These are phyloP conservation scores for Pheosia tremula DNA, from an alignment of 2,888 invertebrate species.

Conservation along the genomic window DNA sequence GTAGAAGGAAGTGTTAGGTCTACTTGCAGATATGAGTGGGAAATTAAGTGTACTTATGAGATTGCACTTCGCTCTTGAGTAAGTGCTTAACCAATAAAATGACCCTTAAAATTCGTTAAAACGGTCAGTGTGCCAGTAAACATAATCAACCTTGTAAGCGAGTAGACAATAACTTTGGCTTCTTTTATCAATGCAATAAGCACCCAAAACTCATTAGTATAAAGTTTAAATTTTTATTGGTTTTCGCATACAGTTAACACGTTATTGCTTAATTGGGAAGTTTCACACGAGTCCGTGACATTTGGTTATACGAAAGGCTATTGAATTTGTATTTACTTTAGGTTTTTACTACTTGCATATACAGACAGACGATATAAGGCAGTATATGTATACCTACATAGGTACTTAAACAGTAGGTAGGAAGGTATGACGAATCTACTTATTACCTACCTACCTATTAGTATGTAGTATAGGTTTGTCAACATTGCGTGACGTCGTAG, in stretches of 20 bases:
- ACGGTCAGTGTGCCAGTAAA: background rate
- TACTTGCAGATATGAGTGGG: too few relatives aligned
- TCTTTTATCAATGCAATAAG: background rate
- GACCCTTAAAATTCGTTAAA: background rate
- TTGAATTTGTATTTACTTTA: background rate
- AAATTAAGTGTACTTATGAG: too few relatives aligned
- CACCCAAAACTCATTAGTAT: background rate
- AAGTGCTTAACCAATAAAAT: background rate
- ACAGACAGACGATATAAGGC: too few relatives aligned
- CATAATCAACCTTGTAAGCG: background rate
- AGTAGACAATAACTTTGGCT: background rate
- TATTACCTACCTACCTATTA: too few relatives aligned
- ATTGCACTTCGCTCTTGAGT: too few relatives aligned
- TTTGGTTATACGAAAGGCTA: background rate
- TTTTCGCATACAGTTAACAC: background rate
- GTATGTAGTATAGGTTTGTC: too few relatives aligned
- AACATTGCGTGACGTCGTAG: too few relatives aligned
- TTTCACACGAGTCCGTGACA: background rate
- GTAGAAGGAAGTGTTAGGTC: too few relatives aligned
- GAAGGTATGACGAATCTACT: too few relatives aligned
- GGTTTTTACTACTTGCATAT: too few relatives aligned
- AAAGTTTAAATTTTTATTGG: background rate
- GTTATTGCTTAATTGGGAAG: background rate
- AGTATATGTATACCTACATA: too few relatives aligned
- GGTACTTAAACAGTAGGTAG: too few relatives aligned